These are phyloP conservation scores for Rhinopithecus roxellana DNA, from an alignment of 2,113 vertebrate genomes.

Conservation along the genomic window DNA sequence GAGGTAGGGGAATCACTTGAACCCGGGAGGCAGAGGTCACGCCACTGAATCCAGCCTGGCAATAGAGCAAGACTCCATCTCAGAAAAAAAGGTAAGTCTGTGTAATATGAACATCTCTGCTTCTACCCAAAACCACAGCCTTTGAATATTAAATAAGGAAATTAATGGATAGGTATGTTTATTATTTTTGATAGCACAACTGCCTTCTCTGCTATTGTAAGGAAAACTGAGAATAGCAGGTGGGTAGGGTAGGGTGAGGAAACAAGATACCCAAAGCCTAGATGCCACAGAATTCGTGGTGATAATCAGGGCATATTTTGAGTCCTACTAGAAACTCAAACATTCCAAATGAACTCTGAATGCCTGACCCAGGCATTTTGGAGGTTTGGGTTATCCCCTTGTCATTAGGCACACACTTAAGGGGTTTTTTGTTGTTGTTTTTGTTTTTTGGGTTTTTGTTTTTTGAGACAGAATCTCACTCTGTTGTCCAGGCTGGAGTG, in stretches of 20 bases:
- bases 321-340: slow-evolving; percentile 4
- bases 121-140: not conserved
- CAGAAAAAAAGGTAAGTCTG: too few species aligned
- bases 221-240: not conserved
- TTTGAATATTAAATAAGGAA: not conserved
- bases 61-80: too few species aligned
- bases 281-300: not conserved
- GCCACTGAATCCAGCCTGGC: too few species aligned
- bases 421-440: not conserved
- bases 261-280: not conserved
- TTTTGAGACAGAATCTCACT: too few species aligned
- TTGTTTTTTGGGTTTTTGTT: not conserved
- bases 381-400: not conserved
- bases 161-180: not conserved
- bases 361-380: not conserved
- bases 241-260: not conserved
- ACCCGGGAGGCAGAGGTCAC: too few species aligned
- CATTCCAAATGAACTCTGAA: not conserved
- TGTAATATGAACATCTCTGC: not conserved
- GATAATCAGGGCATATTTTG: not conserved
- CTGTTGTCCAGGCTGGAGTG: too few species aligned
- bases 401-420: not conserved
- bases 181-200: not conserved
- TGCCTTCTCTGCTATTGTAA: slow-evolving; percentile 18
- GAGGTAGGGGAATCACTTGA: too few species aligned